A percentile compares a stretch with the other conserved stretches of the same genome.
phyloP scores from a whole-genome alignment of 2,113 vertebrate genomes.

The Saguinus midas region DNA sequence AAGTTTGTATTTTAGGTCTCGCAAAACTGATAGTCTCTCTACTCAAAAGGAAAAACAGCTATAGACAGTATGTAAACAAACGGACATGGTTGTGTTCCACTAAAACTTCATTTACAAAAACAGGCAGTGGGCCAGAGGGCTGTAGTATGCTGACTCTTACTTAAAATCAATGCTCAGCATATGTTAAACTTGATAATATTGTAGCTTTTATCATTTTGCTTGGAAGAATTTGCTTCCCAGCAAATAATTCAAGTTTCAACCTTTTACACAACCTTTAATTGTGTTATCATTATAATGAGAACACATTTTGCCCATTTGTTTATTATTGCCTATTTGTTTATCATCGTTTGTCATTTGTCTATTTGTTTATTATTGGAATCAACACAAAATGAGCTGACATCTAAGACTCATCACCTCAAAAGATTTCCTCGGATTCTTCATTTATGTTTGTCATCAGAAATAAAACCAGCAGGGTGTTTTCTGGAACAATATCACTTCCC shows the following conservation, averaged over 20 bases:
- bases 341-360: background rate
- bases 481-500: background rate
- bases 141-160: background rate
- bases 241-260: background rate
- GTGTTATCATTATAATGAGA: background rate
- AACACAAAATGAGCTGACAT: background rate
- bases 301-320: background rate
- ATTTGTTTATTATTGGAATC: background rate
- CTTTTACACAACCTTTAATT: background rate
- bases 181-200: background rate
- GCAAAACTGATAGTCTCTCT: background rate
- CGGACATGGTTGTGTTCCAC: background rate
- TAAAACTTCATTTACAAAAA: constrained; percentile 49
- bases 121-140: background rate
- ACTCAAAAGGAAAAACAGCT: background rate
- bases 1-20: background rate
- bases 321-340: background rate
- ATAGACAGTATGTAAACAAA: background rate
- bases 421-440: background rate
- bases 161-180: background rate
- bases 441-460: background rate
- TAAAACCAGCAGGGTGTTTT: background rate
- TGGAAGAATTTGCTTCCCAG: constrained; percentile 10
- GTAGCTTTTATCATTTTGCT: background rate
- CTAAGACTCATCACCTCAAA: background rate